Evolutionary conservation across 1,140 invertebrate genomes (phyloP).

Genomic region (Linepithema humile): DNA sequence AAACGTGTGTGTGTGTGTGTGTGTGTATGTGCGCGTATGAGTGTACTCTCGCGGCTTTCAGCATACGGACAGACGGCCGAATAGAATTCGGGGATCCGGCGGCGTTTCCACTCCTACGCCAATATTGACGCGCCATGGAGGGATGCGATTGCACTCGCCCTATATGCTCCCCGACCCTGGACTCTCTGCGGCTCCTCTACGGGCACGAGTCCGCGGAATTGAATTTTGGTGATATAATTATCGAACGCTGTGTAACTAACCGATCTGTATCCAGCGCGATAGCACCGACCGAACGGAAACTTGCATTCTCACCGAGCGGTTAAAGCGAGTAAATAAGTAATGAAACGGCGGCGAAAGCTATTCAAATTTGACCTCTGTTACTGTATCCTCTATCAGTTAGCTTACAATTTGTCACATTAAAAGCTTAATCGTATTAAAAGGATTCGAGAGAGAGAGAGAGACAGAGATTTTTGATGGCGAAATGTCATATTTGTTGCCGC

Average conservation of each 20-base stretch:
- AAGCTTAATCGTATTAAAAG: background rate
- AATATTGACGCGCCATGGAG: constrained; percentile 63
- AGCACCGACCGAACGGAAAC: constrained; percentile 1
- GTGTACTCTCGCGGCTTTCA: background rate
- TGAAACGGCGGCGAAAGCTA: background rate
- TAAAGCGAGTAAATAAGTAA: constrained; percentile 32
- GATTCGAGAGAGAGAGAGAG: too few relatives aligned
- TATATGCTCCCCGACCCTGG: constrained; percentile 12
- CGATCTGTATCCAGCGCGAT: constrained; percentile 42
- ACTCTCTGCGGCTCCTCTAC: constrained; percentile 38
- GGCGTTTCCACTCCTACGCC: constrained; percentile 56
- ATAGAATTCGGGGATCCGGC: constrained; percentile 55
- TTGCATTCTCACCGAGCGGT: constrained; percentile 13
- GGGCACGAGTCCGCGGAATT: constrained; percentile 22
- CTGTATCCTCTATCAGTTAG: background rate
- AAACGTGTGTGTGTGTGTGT: background rate
- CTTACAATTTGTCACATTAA: background rate
- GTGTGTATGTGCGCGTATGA: background rate
- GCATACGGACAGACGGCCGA: constrained; percentile 32
- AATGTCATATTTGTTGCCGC: background rate
- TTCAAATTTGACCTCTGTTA: background rate
- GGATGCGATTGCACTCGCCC: constrained; percentile 57
- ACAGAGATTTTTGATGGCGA: background rate
- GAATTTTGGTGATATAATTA: constrained; percentile 57
- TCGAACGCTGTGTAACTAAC: constrained; percentile 47